Evolutionary conservation across 2,888 invertebrate species (phyloP), one percentile per base, ranked within the genome.

Genomic region (Hyles lineata): DNA sequence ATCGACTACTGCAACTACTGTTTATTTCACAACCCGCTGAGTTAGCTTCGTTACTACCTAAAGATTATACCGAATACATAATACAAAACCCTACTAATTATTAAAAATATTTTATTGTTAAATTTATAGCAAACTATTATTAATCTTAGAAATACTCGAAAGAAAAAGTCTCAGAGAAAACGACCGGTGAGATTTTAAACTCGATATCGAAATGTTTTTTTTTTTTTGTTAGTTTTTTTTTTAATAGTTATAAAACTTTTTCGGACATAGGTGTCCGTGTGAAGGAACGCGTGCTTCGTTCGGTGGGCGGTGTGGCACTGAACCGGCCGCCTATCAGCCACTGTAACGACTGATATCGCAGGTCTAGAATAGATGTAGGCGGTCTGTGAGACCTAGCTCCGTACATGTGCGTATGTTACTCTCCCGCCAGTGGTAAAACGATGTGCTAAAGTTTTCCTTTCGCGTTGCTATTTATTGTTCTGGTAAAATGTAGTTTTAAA

Each of bases 261-360:
- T 76, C 74, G 70, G 78, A 77, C 78, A 72, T 76, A 69, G 76
- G 76, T 78, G 76, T 78, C 73, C 76, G 73, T 77, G 72, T 71
- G 69, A 75, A 63, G 71, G 76, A 80, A 84, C 90, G 87, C 93
- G 94, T 94, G 92, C 89, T 87, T 80, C 91, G 83, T 82, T 82
- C 80, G 72, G 84, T 89, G 86, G 89, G 85, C 89, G 86, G 86
- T 83, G 79, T 86, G 82, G 89, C 85, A 93, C 92, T 92, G 92
- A 90, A 86, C 86, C 76, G 79, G 78, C 75, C 81, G 85, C 83
- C 89, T 90, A 90, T 90, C 91, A 90, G 89, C 82, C 88, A 85
- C 85, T 84, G 87, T 85, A 85, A 82, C 87, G 80, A 81, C 85
- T 90, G 91, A 89, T 90, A 91, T 77, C 82, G 84, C 85, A 86